These are phyloP conservation scores for Cactoblastis cactorum DNA, from an alignment of 2,888 invertebrate species.

Conservation along the genomic window DNA sequence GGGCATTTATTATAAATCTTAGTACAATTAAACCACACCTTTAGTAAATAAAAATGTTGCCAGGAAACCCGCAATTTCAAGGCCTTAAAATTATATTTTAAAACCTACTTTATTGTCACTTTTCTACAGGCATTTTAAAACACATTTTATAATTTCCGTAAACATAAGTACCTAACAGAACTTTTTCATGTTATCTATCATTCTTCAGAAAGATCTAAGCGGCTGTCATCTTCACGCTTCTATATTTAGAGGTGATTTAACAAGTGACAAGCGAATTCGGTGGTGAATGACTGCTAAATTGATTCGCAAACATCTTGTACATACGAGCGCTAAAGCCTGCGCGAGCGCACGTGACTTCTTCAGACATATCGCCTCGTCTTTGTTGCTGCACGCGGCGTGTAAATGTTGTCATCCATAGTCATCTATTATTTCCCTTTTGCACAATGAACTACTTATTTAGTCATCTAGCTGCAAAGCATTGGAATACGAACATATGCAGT, in stretches of 20 bases:
- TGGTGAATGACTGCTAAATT: constrained; percentile 48
- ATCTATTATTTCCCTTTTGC: constrained; percentile 5
- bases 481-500: too few species aligned
- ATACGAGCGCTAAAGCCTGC: constrained; percentile 11
- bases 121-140: too few species aligned
- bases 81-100: too few species aligned
- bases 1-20: too few species aligned
- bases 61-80: too few species aligned
- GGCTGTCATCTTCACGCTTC: constrained; percentile 17
- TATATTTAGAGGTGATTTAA: constrained; percentile 60
- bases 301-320: constrained; percentile 33
- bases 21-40: too few species aligned
- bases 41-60: too few species aligned
- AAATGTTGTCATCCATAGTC: not conserved
- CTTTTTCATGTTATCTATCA: not conserved
- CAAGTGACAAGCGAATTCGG: constrained; percentile 27
- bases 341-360: not conserved
- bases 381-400: not conserved
- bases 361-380: not conserved
- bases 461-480: too few species aligned
- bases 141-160: too few species aligned
- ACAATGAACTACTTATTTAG: too few species aligned
- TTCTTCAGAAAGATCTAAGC: not conserved
- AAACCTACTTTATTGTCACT: too few species aligned
- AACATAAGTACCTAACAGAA: too few species aligned